Evolutionary conservation across 1,140 invertebrate genomes (phyloP).

Genomic region (Phenacoccus solenopsis): DNA sequence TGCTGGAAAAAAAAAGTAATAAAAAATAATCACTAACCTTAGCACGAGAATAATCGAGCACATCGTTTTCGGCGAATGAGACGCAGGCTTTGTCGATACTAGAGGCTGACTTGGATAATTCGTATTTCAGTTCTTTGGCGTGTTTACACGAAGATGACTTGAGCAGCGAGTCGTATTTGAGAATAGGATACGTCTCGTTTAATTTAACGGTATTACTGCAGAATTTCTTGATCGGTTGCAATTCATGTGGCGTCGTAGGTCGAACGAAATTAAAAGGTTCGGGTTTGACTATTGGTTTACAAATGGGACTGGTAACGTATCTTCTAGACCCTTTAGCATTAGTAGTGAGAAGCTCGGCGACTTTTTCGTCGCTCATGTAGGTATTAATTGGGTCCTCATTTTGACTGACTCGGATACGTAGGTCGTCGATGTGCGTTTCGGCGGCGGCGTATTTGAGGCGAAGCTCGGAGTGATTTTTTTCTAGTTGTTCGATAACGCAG

Average conservation of each 20-base stretch:
- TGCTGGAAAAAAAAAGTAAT: background rate
- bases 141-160: background rate
- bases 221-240: background rate
- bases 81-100: background rate
- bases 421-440: background rate
- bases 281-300: background rate
- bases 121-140: background rate
- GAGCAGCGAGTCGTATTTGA: background rate
- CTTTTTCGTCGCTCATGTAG: constrained; percentile 5
- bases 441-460: background rate
- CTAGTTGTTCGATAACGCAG: constrained; percentile 9
- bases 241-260: background rate
- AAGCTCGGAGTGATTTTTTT: background rate
- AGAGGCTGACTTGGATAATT: constrained; percentile 2
- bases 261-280: background rate
- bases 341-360: background rate
- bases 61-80: background rate
- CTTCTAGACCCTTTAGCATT: background rate
- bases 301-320: background rate
- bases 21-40: background rate
- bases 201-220: background rate
- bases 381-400: background rate
- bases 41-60: background rate
- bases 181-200: background rate
- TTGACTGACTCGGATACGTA: background rate